Conservation (phyloP, 2,113 vertebrate species). For the Malurus melanocephalus region DNA sequence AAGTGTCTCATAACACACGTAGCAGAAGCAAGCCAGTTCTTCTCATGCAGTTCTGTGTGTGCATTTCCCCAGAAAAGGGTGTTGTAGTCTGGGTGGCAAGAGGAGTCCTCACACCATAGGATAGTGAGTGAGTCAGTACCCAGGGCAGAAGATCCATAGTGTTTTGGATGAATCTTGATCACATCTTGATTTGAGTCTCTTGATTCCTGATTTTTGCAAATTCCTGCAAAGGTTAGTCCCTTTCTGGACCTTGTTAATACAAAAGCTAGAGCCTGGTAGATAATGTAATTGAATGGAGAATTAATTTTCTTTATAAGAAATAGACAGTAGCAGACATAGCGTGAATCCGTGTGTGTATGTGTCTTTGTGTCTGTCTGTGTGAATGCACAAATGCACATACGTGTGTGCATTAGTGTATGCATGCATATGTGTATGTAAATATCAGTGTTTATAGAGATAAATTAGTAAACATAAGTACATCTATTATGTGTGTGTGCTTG, state of each 20-base stretch:
- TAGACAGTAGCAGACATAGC: not conserved
- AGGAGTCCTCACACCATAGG: not conserved
- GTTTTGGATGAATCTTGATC: not conserved
- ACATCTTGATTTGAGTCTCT: not conserved
- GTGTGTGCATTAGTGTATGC: not conserved
- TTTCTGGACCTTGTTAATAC: not conserved
- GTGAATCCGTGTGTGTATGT: not conserved
- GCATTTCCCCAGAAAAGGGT: rapidly evolving
- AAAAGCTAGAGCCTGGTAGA: not conserved
- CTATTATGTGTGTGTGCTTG: not conserved
- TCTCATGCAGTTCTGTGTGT: not conserved
- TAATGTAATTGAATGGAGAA: not conserved
- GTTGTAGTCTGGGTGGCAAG: not conserved
- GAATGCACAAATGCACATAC: not conserved
- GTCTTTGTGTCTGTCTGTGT: not conserved
- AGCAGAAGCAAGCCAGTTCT: not conserved
- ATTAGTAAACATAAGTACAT: too few species aligned
- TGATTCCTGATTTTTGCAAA: not conserved
- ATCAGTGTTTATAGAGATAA: not conserved
- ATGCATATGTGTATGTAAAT: not conserved
- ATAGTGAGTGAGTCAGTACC: rapidly evolving
- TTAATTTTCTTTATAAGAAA: not conserved
- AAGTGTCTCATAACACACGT: not conserved
- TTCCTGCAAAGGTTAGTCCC: not conserved
- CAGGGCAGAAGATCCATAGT: not conserved